Base-by-base conservation (phyloP, 2,113 vertebrate species). In the Tragelaphus strepsiceros region DNA sequence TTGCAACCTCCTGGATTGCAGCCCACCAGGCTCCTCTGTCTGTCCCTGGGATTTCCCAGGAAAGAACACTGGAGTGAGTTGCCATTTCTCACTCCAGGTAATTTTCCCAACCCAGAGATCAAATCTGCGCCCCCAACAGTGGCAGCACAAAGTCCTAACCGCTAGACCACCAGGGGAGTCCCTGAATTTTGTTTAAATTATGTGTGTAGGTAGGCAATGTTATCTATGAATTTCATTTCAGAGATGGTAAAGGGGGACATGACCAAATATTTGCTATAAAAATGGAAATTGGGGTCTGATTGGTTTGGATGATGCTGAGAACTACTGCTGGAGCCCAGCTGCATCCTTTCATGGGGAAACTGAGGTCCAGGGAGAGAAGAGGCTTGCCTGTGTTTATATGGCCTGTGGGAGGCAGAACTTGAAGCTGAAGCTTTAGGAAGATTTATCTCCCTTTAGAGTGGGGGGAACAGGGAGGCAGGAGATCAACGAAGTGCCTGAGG, bases 281-380 rank as follows among this genome's bases (percentile, higher is more conserved):
- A 87, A 53, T 80, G 24, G 7, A 35, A 35, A 82, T 61, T 67
- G 78, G 59, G 49, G 8, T 67, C 74, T 39, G 51, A 35, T 19
- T 56, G 32, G 43, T n/a, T 84, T 74, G 64, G 7, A 2, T 59
- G 87, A 2, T 9, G 7, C 22, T 59, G 80, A 54, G n/a, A 91
- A 39, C 12, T 6, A 62, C 61, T 54, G 1, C 90, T 49, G 6
- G 77, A 46, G 11, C 51, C 24, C 35, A 54, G 2, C 21, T 28
- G 59, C 39, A 83, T 67, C 91, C 67, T 59, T 85, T 94, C 88
- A 32, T 24, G 67, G 87, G 62, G 85, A 94, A 80, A 88, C 81
- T 12, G 59, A 90, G 59, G 54, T 28, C 85, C 19, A 2, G 39
- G 53, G 35, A 90, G 71, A 84, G 19, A 61, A 82, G 59, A 94